Evolutionary conservation across 2,888 invertebrate genomes (phyloP), one percentile per base, ranked within the genome.

Genomic region (Nycteola revayana): DNA sequence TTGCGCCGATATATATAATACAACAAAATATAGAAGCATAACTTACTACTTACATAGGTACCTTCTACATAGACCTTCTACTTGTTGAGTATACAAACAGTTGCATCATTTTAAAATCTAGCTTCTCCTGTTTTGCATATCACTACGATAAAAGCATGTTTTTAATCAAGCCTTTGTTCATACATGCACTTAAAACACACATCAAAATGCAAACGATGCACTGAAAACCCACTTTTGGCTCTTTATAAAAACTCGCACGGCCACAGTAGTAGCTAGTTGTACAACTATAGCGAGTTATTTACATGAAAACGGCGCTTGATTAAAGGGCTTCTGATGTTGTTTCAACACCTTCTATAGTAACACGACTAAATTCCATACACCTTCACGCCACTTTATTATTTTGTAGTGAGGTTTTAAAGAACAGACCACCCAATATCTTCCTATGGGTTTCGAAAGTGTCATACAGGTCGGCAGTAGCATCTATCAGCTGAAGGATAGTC

Each of bases 261-360:
- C 3, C 5, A 5, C 14, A 5, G 20, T 4, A 4, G 25, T 23
- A 41, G 10, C 25, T 10, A 31, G 10, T 21, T 21, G 11, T 29
- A 32, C 24, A 6, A 25, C 24, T 36, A 27, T 27, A 46, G 32
- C 27, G 28, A 32, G 39, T 50, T 58, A 63, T 63, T 61, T 51
- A 63, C 59, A 63, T 56, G 42, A 51, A 49, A 57, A 58, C 58
- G 39, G 36, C 32, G 38, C 34, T 60, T 60, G 54, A 66, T 63
- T 65, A 65, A 61, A 60, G 56, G 45, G 48, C 42, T 30, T 28
- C 42, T 39, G 34, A 36, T 60, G 48, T 52, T 54, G 52, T 55
- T 47, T 36, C 42, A 42, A 42, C 40, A 38, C 25, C 34, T 42
- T 25, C 29, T 30, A 36, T 22, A 34, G 20, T 33, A 39, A 54